phyloP scores from a whole-genome alignment of 92 coral and sea anemone species.

The Paragorgia papillata region DNA sequence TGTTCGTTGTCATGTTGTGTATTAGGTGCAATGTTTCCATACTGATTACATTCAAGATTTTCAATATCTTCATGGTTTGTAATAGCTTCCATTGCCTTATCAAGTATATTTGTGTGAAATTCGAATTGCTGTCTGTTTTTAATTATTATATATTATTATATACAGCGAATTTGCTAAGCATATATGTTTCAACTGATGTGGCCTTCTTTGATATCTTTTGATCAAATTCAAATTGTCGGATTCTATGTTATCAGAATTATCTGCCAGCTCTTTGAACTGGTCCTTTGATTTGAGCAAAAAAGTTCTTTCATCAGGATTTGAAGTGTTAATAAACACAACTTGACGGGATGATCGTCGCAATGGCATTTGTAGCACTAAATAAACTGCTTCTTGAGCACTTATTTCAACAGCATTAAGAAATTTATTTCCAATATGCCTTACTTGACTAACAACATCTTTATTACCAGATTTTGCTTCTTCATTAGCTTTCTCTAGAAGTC shows the following conservation, averaged over 20 bases:
- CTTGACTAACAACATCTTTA: conserved; percentile 40
- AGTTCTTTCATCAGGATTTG: conserved; percentile 8
- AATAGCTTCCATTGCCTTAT: too few species aligned
- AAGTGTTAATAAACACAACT: conserved; percentile 23
- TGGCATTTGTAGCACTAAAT: conserved; percentile 17
- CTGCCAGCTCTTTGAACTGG: conserved; percentile 60
- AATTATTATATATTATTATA: too few species aligned
- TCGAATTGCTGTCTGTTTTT: too few species aligned
- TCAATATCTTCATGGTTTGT: conserved; percentile 56
- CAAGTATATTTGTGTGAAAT: too few species aligned
- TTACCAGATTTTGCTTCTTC: conserved; percentile 44
- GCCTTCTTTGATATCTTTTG: too few species aligned
- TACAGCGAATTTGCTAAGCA: too few species aligned
- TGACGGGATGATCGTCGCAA: conserved; percentile 12
- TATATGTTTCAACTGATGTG: too few species aligned
- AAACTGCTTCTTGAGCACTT: conserved; percentile 28
- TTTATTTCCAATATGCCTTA: conserved; percentile 52
- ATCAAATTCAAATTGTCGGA: conserved; percentile 25
- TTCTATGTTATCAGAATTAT: conserved; percentile 38
- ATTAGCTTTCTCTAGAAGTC: conserved; percentile 40
- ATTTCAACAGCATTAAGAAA: conserved; percentile 51
- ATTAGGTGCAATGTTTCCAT: too few species aligned
- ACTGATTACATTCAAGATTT: conserved; percentile 10
- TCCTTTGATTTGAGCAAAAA: conserved; percentile 49
- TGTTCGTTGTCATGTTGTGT: conserved; percentile 60